phyloP scores from a whole-genome alignment of 35 echinoderm and acorn worm genomes.

The Chiridota heheva region DNA sequence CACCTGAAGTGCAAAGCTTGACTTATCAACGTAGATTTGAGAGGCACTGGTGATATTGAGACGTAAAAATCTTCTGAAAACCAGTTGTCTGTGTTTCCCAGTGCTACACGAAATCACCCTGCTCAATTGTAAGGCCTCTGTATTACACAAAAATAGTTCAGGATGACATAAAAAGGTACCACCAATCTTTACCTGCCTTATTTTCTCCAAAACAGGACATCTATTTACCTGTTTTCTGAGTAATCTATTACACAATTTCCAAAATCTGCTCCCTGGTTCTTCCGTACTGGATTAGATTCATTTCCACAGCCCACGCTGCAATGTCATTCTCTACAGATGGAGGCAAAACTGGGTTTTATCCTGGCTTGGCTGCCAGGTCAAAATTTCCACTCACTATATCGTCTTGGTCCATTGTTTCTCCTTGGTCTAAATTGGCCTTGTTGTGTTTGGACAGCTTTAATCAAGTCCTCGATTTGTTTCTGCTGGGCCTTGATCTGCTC shows the following conservation, averaged over 20 bases:
- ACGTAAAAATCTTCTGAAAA: not conserved
- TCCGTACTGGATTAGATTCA: conserved; percentile 33
- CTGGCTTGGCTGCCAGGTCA: conserved; percentile 14
- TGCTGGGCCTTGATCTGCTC: not conserved
- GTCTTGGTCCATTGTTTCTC: too few species aligned
- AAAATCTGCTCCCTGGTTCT: conserved; percentile 13
- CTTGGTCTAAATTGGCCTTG: not conserved
- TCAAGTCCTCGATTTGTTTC: not conserved
- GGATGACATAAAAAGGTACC: not conserved
- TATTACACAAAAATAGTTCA: not conserved
- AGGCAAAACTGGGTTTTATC: conserved; percentile 6
- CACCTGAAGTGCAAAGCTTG: not conserved
- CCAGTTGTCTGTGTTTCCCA: not conserved
- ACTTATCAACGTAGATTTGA: not conserved
- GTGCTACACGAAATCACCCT: not conserved
- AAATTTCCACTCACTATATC: conserved; percentile 35
- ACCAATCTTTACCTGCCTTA: conserved; percentile 19
- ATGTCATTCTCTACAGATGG: conserved; percentile 28
- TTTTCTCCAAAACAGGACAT: not conserved
- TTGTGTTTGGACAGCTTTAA: not conserved
- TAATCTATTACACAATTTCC: conserved; percentile 34
- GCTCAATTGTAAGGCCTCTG: conserved; percentile 1
- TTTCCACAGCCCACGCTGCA: conserved; percentile 20
- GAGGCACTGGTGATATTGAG: not conserved
- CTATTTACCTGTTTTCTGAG: conserved; percentile 24